Base-by-base conservation (phyloP, 1,140 invertebrate species). In the Popillia japonica region DNA sequence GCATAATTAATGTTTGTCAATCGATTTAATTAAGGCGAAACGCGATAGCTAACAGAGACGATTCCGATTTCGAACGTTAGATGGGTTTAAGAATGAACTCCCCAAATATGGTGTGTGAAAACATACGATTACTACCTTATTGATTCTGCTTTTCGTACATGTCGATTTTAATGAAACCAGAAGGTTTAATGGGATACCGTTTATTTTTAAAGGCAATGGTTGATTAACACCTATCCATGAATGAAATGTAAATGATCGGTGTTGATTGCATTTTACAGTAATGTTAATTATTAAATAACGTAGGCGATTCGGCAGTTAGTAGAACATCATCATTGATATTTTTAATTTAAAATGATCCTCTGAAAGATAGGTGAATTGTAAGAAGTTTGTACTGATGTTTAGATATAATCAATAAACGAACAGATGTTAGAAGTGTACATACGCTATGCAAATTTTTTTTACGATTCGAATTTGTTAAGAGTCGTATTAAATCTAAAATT, bases 191-290 rank as follows among this genome's bases (percentile, higher is more conserved):
- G 17, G 14, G 11, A 55, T 10, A 44, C 42, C 8, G 8, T 44
- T 10, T 44, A 44, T 44, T 44, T 44, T 44, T 44, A 10, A 9
- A 44, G 42, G 42, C 14, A 44, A 14, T 55, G 17, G 48, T 55
- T 17, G 48, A 55, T 55, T 55, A 14, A 14, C 14, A 55, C 17
- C 48, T 55, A 55, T 17, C 14, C n/a, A 55, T 55, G 48, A 55
- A 55, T 55, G 11, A 55, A 48, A 55, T 55, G 48, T 55, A 55
- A 55, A 55, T 55, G 48, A 55, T 55, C n/a, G 48, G 48, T 55
- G 48, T 14, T n/a, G 48, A 55, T 55, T 55, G 48, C 48, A 55
- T 55, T 55, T 17, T 3, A 55, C 48, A 6, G 48, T 55, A 55
- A 55, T 17, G 48, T 17, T 55, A 55, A 55, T 55, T 17, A 55